Evolutionary conservation across 2,888 invertebrate species (phyloP).

Genomic region (Sicus ferrugineus): DNA sequence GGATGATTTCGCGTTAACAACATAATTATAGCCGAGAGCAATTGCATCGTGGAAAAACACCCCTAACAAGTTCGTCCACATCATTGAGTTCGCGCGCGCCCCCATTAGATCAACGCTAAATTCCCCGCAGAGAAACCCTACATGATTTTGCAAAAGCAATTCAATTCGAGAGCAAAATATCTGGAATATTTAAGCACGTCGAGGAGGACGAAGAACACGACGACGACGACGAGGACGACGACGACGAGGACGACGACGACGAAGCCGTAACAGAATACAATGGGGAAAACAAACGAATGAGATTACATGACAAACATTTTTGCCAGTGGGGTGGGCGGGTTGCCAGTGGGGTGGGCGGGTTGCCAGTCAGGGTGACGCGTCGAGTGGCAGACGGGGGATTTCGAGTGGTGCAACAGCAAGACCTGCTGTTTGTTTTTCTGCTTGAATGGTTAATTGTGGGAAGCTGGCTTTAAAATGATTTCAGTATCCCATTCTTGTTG

Average conservation of each 20-base stretch:
- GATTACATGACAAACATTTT: constrained; percentile 42
- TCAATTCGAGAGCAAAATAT: background rate
- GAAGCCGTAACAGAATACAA: background rate
- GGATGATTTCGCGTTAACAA: constrained; percentile 61
- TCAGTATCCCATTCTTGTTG: constrained; percentile 15
- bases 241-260: background rate
- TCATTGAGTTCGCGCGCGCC: constrained; percentile 2
- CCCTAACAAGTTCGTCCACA: constrained; percentile 39
- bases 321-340: background rate
- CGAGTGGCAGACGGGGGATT: no score
- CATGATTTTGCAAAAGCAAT: constrained; percentile 4
- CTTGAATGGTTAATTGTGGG: constrained; percentile 46
- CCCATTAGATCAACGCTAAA: background rate
- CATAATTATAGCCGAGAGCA: constrained; percentile 59
- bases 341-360: background rate
- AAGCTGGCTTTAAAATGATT: constrained; percentile 28
- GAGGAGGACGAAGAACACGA: background rate
- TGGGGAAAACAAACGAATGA: constrained; percentile 43
- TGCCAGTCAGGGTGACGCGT: background rate
- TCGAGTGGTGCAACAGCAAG: background rate
- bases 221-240: background rate
- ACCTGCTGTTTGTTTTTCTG: constrained; percentile 42
- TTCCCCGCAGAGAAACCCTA: background rate
- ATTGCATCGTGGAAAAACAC: constrained; percentile 37
- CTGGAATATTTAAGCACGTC: background rate